Evolutionary conservation across 1,140 invertebrate genomes (phyloP).

Genomic region (Aphis craccivora): DNA sequence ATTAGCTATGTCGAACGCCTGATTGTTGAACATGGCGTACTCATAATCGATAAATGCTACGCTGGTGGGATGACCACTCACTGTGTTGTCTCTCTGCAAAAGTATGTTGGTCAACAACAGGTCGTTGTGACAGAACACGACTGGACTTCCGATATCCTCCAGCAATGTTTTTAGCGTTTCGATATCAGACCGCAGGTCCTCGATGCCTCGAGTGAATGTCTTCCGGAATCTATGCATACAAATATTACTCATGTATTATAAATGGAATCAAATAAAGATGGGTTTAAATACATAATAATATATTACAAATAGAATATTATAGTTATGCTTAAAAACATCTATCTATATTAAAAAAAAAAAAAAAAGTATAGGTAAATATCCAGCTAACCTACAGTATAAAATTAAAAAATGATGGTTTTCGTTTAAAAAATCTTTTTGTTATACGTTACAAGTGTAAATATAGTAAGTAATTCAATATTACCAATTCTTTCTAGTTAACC

Average conservation of each 20-base stretch:
- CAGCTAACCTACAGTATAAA: background rate
- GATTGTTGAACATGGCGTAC: slow-evolving; percentile 93
- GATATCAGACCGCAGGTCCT: slow-evolving; percentile 74
- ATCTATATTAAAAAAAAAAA: too few relatives aligned
- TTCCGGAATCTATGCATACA: slow-evolving; percentile 71
- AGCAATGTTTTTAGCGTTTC: slow-evolving; percentile 73
- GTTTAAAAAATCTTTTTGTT: background rate
- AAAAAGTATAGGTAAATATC: background rate
- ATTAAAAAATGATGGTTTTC: background rate
- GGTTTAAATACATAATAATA: background rate
- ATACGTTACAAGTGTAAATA: background rate
- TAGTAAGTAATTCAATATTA: background rate
- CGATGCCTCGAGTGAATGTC: slow-evolving; percentile 72
- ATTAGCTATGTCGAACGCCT: slow-evolving; percentile 96
- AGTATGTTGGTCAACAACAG: slow-evolving; percentile 93
- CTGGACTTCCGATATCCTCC: slow-evolving; percentile 73
- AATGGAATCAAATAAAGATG: background rate
- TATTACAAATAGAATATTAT: background rate
- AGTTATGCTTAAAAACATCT: too few relatives aligned
- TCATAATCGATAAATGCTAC: slow-evolving; percentile 98
- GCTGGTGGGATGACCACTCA: slow-evolving; percentile 61
- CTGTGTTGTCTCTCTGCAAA: slow-evolving; percentile 69
- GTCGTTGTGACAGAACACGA: slow-evolving; percentile 98
- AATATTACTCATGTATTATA: background rate
- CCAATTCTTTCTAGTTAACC: background rate